Percentiles rank a stretch among this genome's conserved stretches.
Evolutionary conservation across 2,113 vertebrate genomes (phyloP).

Genomic region (Myanophis thanlyinensis): DNA sequence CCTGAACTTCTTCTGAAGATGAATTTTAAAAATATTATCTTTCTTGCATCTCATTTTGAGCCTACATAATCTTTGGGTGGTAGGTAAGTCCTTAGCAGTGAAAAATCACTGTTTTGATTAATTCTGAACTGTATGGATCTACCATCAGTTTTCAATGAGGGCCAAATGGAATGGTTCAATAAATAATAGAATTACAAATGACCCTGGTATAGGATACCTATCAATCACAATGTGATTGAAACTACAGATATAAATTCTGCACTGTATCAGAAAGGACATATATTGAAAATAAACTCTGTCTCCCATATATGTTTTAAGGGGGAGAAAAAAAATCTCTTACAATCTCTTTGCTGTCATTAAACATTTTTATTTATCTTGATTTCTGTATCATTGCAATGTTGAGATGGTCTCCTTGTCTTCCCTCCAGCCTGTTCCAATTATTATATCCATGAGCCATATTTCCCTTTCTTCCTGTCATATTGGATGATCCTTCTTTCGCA

Average conservation of each 20-base stretch:
- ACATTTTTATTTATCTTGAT: not conserved
- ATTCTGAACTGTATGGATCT: slow-evolving; percentile 53
- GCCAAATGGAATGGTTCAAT: slow-evolving; percentile 50
- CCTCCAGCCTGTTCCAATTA: not conserved
- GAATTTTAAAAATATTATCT: slow-evolving; percentile 2
- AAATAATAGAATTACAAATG: slow-evolving; percentile 42
- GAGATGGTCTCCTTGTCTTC: not conserved
- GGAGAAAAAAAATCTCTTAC: not conserved
- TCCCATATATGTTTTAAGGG: not conserved
- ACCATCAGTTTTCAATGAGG: slow-evolving; percentile 33
- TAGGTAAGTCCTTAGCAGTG: slow-evolving; percentile 49
- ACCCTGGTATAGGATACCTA: slow-evolving; percentile 46
- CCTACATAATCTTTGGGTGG: slow-evolving; percentile 1
- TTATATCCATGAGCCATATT: not conserved
- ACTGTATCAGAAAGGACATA: not conserved
- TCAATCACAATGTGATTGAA: slow-evolving; percentile 58
- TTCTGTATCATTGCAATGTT: not conserved
- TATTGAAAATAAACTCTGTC: not conserved
- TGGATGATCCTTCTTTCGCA: not conserved
- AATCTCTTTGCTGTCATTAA: not conserved
- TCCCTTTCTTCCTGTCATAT: not conserved
- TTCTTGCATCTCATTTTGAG: slow-evolving; percentile 1
- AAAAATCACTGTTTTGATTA: slow-evolving; percentile 56
- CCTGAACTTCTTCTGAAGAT: not conserved
- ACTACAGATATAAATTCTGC: not conserved